Evolutionary conservation across 2,113 vertebrate species (phyloP), one percentile per base, ranked within the genome.

Genomic region (Psettodes erumei): DNA sequence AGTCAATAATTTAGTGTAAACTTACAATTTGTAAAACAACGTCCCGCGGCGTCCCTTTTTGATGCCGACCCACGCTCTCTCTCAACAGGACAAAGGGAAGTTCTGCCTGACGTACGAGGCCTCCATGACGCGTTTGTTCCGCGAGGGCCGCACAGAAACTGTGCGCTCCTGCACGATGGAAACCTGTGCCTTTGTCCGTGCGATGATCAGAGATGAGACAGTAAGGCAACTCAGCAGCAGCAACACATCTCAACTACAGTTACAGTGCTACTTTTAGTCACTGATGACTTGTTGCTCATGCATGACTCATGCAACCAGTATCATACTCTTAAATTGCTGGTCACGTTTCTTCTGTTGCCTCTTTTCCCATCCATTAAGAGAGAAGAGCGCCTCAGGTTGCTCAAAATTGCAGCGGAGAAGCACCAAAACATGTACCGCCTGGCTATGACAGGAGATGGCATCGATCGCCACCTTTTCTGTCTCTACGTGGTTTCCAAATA

Each of bases 401-500:
- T 99, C 12, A 93, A 86, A 54, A 0, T 13, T 2, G 97, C 97
- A 0, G 92, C 96, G 25, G 86, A 94, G 66, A 98, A 96, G 50
- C 98, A 99, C 32, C 98, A 99, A 86, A 93, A 32, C 23, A 38
- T 98, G 33, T 99, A 98, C 78, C 96, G 96, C 32, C 84, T 96
- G 0, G 96, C 98, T 3, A 99, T 99, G 97, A 97, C 95, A 0
- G 98, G 98, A 10, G 19, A 94, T 0, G 98, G 98, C 48, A 96
- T 99, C 3, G 98, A 99, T 79, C 97, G 98, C 11, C 97, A 99
- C 55, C 95, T 99, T 43, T 99, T 99, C 95, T 99, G 98, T 85
- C 96, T 99, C 4, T 99, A 99, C 0, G 95, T 99, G 0, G 96
- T 99, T 15, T 99, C 98, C 84, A 99, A 98, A 75, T 99, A 99